Percentiles rank a stretch among this genome's conserved stretches.
Evolutionary conservation across 2,888 invertebrate species (phyloP).

Genomic region (Elegia similella): DNA sequence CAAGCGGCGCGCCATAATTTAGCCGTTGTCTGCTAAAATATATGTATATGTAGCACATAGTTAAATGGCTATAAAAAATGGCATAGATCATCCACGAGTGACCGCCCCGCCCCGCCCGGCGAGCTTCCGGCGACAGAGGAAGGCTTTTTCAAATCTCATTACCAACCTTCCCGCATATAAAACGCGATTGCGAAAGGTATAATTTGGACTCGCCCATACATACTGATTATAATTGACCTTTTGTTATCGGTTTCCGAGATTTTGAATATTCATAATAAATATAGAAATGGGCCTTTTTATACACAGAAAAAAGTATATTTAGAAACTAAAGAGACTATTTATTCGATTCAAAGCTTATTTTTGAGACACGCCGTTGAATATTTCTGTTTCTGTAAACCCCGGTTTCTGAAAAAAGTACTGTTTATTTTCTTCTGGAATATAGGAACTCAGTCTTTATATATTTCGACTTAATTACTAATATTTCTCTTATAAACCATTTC

Average conservation of each 20-base stretch:
- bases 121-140: constrained; percentile 43
- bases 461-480: no score
- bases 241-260: neutral
- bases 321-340: no score
- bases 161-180: constrained; percentile 43
- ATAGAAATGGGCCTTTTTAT: no score
- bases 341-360: no score
- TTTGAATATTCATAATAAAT: neutral
- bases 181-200: constrained; percentile 34
- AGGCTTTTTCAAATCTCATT: constrained; percentile 55
- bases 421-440: no score
- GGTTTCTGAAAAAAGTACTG: no score
- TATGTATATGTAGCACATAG: constrained; percentile 55
- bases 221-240: constrained; percentile 8
- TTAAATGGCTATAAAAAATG: constrained; percentile 59
- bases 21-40: constrained; percentile 44
- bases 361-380: no score
- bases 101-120: constrained; percentile 42
- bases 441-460: no score
- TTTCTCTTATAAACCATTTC: no score
- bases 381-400: no score
- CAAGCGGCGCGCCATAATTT: constrained; percentile 39
- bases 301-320: no score
- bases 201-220: constrained; percentile 13
- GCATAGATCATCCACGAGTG: constrained; percentile 68